Evolutionary conservation across 2,888 invertebrate genomes (phyloP).

Genomic region (Loripinus fragilis): DNA sequence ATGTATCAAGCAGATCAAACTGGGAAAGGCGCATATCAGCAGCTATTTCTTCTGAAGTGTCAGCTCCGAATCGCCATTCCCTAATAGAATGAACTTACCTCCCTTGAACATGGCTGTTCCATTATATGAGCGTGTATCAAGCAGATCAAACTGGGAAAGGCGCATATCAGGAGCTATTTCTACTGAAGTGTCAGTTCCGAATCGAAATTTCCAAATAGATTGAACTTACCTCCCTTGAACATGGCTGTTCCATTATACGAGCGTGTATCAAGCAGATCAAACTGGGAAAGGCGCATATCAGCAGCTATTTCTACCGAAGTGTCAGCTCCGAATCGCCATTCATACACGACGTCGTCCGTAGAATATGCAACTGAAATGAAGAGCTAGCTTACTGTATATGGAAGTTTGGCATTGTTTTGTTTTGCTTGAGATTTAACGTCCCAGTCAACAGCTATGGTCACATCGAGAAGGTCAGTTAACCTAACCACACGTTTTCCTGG

Average conservation of each 20-base stretch:
- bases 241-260: conserved; percentile 68
- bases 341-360: conserved; percentile 66
- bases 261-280: conserved; percentile 89
- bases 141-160: conserved; percentile 96
- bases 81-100: too few relatives aligned
- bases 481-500: too few relatives aligned
- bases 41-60: conserved; percentile 92
- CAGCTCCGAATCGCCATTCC: conserved; percentile 78
- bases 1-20: conserved; percentile 90
- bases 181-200: conserved; percentile 88
- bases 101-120: conserved; percentile 68
- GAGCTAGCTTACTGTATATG: too few relatives aligned
- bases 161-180: conserved; percentile 95
- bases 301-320: conserved; percentile 93
- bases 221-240: conserved; percentile 69
- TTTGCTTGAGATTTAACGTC: too few relatives aligned
- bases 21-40: conserved; percentile 96
- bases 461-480: too few relatives aligned
- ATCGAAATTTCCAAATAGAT: too few relatives aligned
- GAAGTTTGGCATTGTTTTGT: too few relatives aligned
- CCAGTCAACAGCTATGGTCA: too few relatives aligned
- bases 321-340: conserved; percentile 82
- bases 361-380: conserved; percentile 71
- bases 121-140: conserved; percentile 83
- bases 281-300: conserved; percentile 96